A percentile compares a stretch with the other conserved stretches of the same genome.
Evolutionary conservation across 2,113 vertebrate species (phyloP).

Genomic region (Microcebus lehilahytsara): DNA sequence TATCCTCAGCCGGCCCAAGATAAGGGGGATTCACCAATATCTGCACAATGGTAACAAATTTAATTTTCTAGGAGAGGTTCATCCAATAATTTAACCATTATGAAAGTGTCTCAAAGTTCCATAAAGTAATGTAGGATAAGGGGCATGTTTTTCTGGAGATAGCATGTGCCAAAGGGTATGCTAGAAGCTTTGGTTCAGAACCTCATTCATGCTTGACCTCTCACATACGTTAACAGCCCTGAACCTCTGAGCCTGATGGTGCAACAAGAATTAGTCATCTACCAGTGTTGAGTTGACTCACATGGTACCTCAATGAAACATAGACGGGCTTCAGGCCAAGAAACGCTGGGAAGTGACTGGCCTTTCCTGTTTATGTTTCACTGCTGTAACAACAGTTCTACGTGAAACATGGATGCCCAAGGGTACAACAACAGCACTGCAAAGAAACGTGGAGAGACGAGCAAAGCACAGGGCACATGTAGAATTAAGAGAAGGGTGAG

Average conservation of each 20-base stretch:
- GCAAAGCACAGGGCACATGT: fast-evolving
- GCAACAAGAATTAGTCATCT: not conserved
- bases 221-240: not conserved
- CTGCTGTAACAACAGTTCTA: not conserved
- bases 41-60: not conserved
- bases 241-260: not conserved
- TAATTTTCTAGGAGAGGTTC: not conserved
- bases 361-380: not conserved
- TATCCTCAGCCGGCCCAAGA: not conserved
- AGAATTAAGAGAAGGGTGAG: not conserved
- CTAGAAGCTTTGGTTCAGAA: not conserved
- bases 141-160: not conserved
- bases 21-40: not conserved
- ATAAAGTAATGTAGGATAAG: not conserved
- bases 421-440: not conserved
- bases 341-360: not conserved
- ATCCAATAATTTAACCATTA: not conserved
- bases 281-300: not conserved
- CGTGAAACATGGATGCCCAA: not conserved
- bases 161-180: not conserved
- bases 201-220: not conserved
- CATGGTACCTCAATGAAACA: not conserved
- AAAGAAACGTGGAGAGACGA: not conserved
- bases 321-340: not conserved
- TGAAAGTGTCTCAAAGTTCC: not conserved